These are phyloP conservation scores for Tetragnatha montana DNA, from an alignment of 2,888 invertebrate species.

Conservation along the genomic window DNA sequence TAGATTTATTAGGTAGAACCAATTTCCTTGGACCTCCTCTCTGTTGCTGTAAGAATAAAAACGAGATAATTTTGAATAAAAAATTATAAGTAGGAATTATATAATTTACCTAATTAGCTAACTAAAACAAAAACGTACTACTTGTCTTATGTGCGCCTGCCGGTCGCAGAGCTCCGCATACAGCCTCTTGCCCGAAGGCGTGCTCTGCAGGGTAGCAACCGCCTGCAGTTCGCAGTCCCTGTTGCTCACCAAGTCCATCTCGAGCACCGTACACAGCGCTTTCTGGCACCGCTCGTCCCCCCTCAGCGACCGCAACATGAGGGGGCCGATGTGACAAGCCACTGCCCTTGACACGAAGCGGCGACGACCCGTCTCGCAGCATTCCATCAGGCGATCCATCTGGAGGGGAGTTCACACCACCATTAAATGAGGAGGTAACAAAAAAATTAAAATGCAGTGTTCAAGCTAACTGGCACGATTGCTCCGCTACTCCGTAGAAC, in stretches of 20 bases:
- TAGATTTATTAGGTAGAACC: slow-evolving; percentile 86
- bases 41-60: slow-evolving; percentile 81
- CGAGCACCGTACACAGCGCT: slow-evolving; percentile 85
- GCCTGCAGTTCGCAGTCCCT: slow-evolving; percentile 81
- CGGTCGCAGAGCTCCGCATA: slow-evolving; percentile 84
- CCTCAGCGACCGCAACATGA: slow-evolving; percentile 83
- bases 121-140: slow-evolving; percentile 78
- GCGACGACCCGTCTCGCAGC: slow-evolving; percentile 82
- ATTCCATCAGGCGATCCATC: slow-evolving; percentile 80
- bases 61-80: background rate
- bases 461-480: too few species aligned
- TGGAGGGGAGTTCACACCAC: slow-evolving; percentile 68
- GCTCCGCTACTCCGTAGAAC: too few species aligned
- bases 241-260: slow-evolving; percentile 83
- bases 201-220: slow-evolving; percentile 85
- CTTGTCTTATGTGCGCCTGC: slow-evolving; percentile 83
- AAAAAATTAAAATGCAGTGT: too few species aligned
- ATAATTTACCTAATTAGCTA: too few species aligned
- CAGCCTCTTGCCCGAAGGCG: slow-evolving; percentile 82
- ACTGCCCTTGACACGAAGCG: slow-evolving; percentile 83
- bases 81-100: too few species aligned
- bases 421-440: background rate
- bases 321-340: slow-evolving; percentile 84
- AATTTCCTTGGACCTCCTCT: slow-evolving; percentile 87
- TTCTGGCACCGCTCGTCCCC: slow-evolving; percentile 79